phyloP scores from a whole-genome alignment of 2,888 invertebrate genomes.

The Philaethria dido region DNA sequence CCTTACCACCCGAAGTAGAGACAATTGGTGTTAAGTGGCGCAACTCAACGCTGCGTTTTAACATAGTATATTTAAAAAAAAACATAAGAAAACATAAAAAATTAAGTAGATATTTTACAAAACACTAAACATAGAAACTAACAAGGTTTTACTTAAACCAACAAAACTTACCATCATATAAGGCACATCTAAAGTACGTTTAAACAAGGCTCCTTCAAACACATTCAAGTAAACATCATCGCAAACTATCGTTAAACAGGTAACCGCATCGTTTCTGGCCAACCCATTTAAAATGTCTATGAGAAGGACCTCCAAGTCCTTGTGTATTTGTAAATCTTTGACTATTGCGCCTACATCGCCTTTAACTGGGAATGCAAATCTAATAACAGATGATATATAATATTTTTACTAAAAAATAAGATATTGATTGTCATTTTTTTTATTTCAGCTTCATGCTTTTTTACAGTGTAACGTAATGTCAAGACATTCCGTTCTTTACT shows the following conservation, averaged over 20 bases:
- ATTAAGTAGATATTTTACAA: no score
- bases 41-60: no score
- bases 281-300: conserved; percentile 62
- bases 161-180: conserved; percentile 81
- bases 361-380: conserved; percentile 46
- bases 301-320: conserved; percentile 64
- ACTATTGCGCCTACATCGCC: conserved; percentile 55
- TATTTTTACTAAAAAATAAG: not conserved
- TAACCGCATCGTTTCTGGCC: conserved; percentile 58
- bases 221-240: conserved; percentile 81
- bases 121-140: no score
- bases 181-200: conserved; percentile 69
- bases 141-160: no score
- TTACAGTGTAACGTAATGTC: not conserved
- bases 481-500: no score
- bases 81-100: no score
- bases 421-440: no score
- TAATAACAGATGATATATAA: not conserved
- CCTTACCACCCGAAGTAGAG: no score
- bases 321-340: conserved; percentile 53
- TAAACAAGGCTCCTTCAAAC: conserved; percentile 78
- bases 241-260: conserved; percentile 80
- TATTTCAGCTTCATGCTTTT: not conserved
- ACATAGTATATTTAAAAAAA: no score
- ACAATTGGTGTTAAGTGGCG: no score